Evolutionary conservation across 2,113 vertebrate species (phyloP).

Genomic region (Meriones unguiculatus): DNA sequence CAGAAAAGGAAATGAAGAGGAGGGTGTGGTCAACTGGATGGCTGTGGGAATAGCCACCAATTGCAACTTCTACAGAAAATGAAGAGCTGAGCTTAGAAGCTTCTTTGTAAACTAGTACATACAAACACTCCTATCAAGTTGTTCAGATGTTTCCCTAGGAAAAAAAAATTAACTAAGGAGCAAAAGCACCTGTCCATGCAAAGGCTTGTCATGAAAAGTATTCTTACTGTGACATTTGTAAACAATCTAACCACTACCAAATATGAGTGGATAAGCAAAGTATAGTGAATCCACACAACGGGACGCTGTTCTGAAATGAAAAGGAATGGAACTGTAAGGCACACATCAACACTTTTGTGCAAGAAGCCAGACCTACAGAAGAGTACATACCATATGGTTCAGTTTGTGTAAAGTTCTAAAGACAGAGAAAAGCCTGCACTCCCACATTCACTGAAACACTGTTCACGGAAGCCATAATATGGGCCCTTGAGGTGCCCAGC

Average conservation of each 20-base stretch:
- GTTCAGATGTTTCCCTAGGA: neutral
- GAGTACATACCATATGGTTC: neutral
- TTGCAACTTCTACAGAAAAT: neutral
- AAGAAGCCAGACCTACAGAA: neutral
- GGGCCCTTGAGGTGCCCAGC: neutral
- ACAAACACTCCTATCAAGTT: neutral
- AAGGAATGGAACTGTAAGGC: neutral
- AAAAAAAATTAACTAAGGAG: conserved; percentile 1
- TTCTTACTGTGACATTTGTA: neutral
- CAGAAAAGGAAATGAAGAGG: neutral
- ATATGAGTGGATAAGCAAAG: neutral
- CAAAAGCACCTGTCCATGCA: neutral
- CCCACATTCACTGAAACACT: neutral
- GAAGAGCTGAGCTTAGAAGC: neutral
- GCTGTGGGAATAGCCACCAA: neutral
- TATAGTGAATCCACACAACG: neutral
- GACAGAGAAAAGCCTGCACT: neutral
- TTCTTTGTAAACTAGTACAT: conserved; percentile 7
- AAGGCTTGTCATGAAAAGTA: neutral
- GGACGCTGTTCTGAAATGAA: neutral
- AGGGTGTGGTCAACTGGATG: neutral
- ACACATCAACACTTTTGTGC: neutral
- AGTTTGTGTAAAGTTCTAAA: neutral
- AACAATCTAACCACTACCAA: neutral
- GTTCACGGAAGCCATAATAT: neutral